Evolutionary conservation across 2,113 vertebrate species (phyloP).

Genomic region (Bos indicus): DNA sequence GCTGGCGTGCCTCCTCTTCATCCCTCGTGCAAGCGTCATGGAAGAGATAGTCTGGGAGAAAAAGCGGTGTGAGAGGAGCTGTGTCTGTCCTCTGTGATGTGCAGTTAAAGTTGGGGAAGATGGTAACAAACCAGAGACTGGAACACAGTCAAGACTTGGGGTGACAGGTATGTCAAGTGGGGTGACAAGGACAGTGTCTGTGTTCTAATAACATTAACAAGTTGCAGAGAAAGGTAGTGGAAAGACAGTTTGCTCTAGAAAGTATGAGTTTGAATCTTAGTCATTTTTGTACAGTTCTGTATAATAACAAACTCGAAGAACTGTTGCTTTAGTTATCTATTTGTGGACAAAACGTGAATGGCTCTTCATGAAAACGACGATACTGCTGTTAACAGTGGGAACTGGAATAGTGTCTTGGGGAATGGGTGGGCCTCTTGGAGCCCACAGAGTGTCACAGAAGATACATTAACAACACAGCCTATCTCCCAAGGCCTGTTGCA

Average conservation of each 20-base stretch:
- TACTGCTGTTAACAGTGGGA: not conserved
- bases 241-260: not conserved
- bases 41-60: accelerated
- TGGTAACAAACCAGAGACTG: not conserved
- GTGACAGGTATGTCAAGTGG: not conserved
- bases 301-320: not conserved
- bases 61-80: accelerated
- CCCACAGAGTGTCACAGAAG: not conserved
- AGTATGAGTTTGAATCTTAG: not conserved
- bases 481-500: accelerated
- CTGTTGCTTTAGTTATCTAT: not conserved
- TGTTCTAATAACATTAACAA: not conserved
- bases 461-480: accelerated
- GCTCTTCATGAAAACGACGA: not conserved
- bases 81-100: accelerated
- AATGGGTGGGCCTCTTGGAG: accelerated
- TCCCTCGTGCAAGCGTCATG: accelerated
- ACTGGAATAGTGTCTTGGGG: accelerated
- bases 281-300: not conserved
- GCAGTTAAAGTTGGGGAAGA: too few species aligned
- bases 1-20: not conserved
- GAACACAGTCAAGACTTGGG: not conserved
- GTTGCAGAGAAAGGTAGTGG: too few species aligned
- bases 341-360: not conserved
- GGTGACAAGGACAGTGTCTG: not conserved